Evolutionary conservation across 2,888 invertebrate species (phyloP), one percentile per base, ranked within the genome.

Genomic region (Mesorhabditis sp.): DNA sequence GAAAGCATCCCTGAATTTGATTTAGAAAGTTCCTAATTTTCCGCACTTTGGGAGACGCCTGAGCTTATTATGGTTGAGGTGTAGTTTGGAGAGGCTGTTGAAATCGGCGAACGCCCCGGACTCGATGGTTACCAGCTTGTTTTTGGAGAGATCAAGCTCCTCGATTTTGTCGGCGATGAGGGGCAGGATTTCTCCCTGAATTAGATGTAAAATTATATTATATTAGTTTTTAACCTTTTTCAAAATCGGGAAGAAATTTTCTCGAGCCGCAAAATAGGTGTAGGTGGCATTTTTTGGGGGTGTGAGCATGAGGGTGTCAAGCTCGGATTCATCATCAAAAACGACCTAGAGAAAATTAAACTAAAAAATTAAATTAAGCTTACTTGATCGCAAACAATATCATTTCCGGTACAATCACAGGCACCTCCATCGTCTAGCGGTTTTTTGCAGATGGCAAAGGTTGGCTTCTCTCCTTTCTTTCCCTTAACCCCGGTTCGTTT

Each of bases 161-260:
- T 64, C 41, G 0, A 80, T 65, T 4, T 66, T 68, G 43, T 73
- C 71, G 62, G 76, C 77, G 41, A 68, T 66, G 13, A 67, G 67
- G 2, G 72, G 74, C 0, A 78, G 65, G 4, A 80, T 69, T 68
- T 70, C 69, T 5, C 68, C 67, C 79, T 78, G 68, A 63, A 74
- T 68, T 67, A 28, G 28, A 28, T 28, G 28, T 28, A 45, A 43
- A 69, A 64, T 65, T 13, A 28, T 62, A n/a, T 44, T 28, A 43
- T 41, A 10, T 13, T 7, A 50, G n/a, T 13, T 10, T 50, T 50
- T 10, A 50, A 50, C 58, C 58, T 50, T 50, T 50, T 50, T n/a
- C 58, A 50, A 50, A n/a, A 13, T 13, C 7, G 7, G n/a, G 2
- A 50, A 50, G n/a, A n/a, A 13, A n/a, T 50, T 50, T 10, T 50